Evolutionary conservation across 2,113 vertebrate species (phyloP).

Genomic region (Spizaetus ornatus): DNA sequence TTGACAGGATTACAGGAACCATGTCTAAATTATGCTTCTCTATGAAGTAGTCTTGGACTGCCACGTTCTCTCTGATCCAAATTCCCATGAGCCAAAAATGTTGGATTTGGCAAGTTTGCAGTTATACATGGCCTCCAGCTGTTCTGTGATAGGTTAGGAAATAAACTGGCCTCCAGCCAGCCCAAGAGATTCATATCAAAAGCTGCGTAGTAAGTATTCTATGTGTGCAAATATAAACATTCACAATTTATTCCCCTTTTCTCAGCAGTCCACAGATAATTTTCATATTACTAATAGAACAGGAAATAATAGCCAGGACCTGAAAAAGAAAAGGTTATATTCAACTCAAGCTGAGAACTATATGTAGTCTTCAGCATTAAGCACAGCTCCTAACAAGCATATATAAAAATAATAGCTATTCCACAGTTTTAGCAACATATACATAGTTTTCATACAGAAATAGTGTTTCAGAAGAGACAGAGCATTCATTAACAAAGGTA

Average conservation of each 20-base stretch:
- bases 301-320: neutral
- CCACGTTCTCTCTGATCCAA: neutral
- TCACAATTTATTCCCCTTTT: neutral
- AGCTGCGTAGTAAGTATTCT: conserved; percentile 5
- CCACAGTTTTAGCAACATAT: neutral
- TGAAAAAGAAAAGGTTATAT: neutral
- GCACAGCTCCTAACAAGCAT: neutral
- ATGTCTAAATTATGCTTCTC: conserved; percentile 37
- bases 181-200: conserved; percentile 34
- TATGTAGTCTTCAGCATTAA: neutral
- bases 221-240: conserved; percentile 25
- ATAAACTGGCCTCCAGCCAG: conserved; percentile 35
- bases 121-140: conserved; percentile 35
- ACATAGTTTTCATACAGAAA: neutral
- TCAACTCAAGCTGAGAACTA: neutral
- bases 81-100: conserved; percentile 16
- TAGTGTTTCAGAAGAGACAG: neutral
- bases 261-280: conserved; percentile 18
- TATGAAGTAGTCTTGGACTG: conserved; percentile 16
- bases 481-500: neutral
- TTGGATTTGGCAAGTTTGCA: conserved; percentile 34
- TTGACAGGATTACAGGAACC: neutral
- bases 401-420: neutral
- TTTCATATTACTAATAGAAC: neutral
- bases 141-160: conserved; percentile 31